Conservation (phyloP, 2,113 vertebrate species). For the Platichthys flesus region DNA sequence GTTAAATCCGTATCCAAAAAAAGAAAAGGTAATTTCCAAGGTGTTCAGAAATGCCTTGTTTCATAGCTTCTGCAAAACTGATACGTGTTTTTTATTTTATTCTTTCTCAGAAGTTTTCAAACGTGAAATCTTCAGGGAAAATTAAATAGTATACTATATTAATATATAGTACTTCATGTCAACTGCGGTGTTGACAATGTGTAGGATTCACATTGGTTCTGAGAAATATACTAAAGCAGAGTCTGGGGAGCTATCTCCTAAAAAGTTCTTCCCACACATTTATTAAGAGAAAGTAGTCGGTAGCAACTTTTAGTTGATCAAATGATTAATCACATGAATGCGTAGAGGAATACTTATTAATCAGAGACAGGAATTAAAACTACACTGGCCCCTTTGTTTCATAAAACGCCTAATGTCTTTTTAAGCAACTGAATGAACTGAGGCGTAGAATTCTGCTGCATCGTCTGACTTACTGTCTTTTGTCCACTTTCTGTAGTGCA, state of each 20-base stretch:
- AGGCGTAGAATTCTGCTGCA: not conserved
- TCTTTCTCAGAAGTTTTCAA: not conserved
- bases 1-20: slow-evolving; percentile 3
- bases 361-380: not conserved
- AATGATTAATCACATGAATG: too few species aligned
- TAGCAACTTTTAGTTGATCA: not conserved
- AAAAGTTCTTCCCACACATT: not conserved
- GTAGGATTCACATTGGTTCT: not conserved
- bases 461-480: not conserved
- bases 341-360: not conserved
- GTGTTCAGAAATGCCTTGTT: not conserved
- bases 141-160: not conserved
- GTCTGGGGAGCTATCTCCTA: not conserved
- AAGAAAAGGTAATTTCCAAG: slow-evolving; percentile 34
- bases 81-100: not conserved
- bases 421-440: not conserved
- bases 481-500: slow-evolving; percentile 14
- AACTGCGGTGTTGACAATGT: not conserved
- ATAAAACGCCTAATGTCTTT: not conserved
- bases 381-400: not conserved
- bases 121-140: not conserved
- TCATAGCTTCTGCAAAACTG: not conserved
- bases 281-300: too few species aligned
- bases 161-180: not conserved
- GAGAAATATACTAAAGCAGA: too few species aligned